Base-by-base conservation (phyloP, 2,888 invertebrate genomes). In the Hirtodrosophila alboralis region DNA sequence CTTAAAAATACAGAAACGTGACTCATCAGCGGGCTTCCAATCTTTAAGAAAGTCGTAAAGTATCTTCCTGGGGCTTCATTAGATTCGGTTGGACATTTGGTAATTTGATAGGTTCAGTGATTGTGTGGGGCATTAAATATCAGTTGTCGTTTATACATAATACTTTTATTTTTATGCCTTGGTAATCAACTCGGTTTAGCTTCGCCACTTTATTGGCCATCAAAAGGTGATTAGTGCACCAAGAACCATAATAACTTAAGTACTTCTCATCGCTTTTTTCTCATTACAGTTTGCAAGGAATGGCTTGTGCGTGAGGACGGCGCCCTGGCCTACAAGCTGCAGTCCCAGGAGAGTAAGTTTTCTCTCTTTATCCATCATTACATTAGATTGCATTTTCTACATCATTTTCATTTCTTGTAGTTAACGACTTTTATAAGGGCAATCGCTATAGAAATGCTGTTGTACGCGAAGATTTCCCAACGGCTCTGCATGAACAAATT, bases 301-400 rank as follows among this genome's bases (percentile, higher is more conserved):
- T 96, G 96, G 95, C 91, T 95, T 76, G 94, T 96, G 26, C 93
- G 95, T 83, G 96, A 96, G 91, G 96, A 96, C 90, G 94, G 95
- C 68, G 96, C 95, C 12, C 89, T 96, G 83, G 96, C 96, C 6
- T 94, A 96, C 90, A 93, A 93, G 73, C 91, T 96, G 26, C 96
- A 96, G 90, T 94, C 94, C 84, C 93, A 96, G 92, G 96, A 96
- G 91, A 95, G 96, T 93, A 92, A 91, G 93, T 74, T 91, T 26
- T 6, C 7, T n/a, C 12, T 13, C 9, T 8, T 5, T 12, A 9
- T 5, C 31, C 7, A 1, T 5, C 43, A 57, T 37, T 44, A 36
- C 34, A 28, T 34, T 33, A 30, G 45, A 43, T 16, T 37, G 34
- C 56, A 26, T 36, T 57, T 45, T 26, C 8, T 5, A 5, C 13